Base-by-base conservation (phyloP, 2,888 invertebrate species). In the Shargacucullia verbasci region DNA sequence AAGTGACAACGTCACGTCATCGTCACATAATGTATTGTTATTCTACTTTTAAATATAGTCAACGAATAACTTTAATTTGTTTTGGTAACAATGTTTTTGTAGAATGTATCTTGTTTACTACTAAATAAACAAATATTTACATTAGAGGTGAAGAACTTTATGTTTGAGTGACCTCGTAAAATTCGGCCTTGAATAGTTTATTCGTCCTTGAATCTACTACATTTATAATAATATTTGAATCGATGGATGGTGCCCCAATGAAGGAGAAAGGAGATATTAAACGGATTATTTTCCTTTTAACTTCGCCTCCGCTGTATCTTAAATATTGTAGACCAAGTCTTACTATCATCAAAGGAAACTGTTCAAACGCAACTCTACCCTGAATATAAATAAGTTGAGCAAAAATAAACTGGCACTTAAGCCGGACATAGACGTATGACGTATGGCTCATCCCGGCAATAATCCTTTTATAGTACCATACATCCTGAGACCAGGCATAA, bases 391-490 rank as follows among this genome's bases (percentile, higher is more conserved):
- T 31, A 49, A 49, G 0, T 6, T 7, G 35, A 47, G 4, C 11
- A 53, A 50, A 53, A 40, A 40, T 38, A 44, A 59, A 59, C 29
- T 44, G 29, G 14, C 44, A 12, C 31, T 48, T 39, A 50, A 6
- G 1, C 31, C 40, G 50, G 39, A 50, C 44, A 71, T 59, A 58
- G 52, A 46, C 57, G n/a, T 55, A 59, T 40, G 56, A 62, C 40
- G 45, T 40, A 68, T 53, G 34, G 20, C 34, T 64, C 58, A 73
- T 62, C 41, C 47, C 49, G 12, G 52, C 40, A 67, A 63, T 73
- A 75, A 75, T 73, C 64, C 35, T 73, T 73, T 70, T 75, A 75
- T 59, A 62, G 65, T 64, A 56, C 50, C 57, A 63, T 72, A 59
- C 66, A 60, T 73, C 53, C 50, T 55, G 40, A 70, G 45, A 54